Percentiles rank a stretch among this genome's conserved stretches.
These are phyloP conservation scores for Anseranas semipalmata DNA, from an alignment of 2,113 vertebrate genomes.

Conservation along the genomic window DNA sequence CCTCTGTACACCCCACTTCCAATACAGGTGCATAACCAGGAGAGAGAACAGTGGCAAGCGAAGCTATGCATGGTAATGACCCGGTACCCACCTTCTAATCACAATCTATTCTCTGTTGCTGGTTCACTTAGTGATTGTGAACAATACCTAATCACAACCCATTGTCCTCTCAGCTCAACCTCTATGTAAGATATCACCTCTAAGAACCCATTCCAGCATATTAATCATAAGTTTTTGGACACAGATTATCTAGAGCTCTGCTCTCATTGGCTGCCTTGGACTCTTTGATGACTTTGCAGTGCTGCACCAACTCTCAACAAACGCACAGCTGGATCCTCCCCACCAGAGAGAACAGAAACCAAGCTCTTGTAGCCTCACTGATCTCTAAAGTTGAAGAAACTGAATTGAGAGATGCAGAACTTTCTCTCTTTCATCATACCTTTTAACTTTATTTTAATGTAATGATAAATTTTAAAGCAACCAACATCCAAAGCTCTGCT, in stretches of 20 bases:
- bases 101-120: conserved; percentile 20
- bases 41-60: neutral
- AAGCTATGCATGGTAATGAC: conserved; percentile 10
- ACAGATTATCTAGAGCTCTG: neutral
- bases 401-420: neutral
- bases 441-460: conserved; percentile 16
- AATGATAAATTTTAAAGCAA: conserved; percentile 16
- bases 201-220: neutral
- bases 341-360: conserved; percentile 8
- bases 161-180: conserved; percentile 29
- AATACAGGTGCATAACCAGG: neutral
- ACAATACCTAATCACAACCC: conserved; percentile 57
- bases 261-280: neutral
- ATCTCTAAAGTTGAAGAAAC: neutral
- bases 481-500: neutral
- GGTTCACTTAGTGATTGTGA: neutral
- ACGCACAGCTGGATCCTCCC: conserved; percentile 22
- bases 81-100: conserved; percentile 18
- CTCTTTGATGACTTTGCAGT: conserved; percentile 7
- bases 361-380: neutral
- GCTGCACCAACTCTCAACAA: conserved; percentile 7
- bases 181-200: neutral
- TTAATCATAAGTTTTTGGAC: conserved; percentile 32
- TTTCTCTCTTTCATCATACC: conserved; percentile 12
- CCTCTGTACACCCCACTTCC: neutral